Evolutionary conservation across 2,888 invertebrate genomes (phyloP).

Genomic region (Lithophane leautieri): DNA sequence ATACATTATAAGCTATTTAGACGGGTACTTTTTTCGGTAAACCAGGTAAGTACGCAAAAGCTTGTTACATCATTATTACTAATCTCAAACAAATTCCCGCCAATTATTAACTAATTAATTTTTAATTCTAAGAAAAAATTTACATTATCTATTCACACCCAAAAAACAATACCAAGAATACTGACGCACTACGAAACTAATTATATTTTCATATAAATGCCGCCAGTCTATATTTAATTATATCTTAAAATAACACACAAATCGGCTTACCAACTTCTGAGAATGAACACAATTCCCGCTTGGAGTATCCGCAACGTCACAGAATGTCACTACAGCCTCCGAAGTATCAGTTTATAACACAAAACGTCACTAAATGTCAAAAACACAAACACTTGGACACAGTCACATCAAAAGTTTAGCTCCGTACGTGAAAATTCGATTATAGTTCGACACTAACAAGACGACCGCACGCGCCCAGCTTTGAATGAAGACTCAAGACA

Average conservation of each 20-base stretch:
- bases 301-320: constrained; percentile 72
- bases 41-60: background rate
- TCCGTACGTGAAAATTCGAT: constrained; percentile 69
- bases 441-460: constrained; percentile 65
- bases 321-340: constrained; percentile 59
- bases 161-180: constrained; percentile 78
- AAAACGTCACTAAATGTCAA: constrained; percentile 70
- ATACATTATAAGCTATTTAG: too few species aligned
- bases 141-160: constrained; percentile 60
- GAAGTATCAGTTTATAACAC: constrained; percentile 62
- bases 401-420: constrained; percentile 72
- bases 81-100: constrained; percentile 9
- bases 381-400: constrained; percentile 78
- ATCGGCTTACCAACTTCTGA: constrained; percentile 84
- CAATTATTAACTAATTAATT: constrained; percentile 18
- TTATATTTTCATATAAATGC: constrained; percentile 86
- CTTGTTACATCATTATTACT: background rate
- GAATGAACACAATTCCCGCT: constrained; percentile 78
- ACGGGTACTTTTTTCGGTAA: background rate
- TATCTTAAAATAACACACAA: constrained; percentile 88
- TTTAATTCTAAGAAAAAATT: constrained; percentile 45
- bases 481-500: constrained; percentile 83
- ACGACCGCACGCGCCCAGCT: constrained; percentile 78
- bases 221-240: constrained; percentile 88
- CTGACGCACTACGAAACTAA: constrained; percentile 83